Percentiles rank a stretch among this genome's conserved stretches.
Evolutionary conservation across 2,113 vertebrate species (phyloP).

Genomic region (Tachycineta bicolor): DNA sequence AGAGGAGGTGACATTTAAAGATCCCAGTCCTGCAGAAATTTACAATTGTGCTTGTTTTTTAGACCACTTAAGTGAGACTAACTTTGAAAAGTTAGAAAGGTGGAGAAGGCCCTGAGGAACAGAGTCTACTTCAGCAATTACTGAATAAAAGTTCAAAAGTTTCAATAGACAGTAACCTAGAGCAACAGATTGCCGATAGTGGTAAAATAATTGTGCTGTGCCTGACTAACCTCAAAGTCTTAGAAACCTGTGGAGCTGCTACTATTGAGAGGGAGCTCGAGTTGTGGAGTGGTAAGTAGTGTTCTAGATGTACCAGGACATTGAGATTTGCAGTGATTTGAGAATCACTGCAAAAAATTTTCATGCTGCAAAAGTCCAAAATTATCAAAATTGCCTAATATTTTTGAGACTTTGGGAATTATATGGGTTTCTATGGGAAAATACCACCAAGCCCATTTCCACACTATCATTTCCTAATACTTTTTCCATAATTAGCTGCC

Average conservation of each 20-base stretch:
- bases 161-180: background rate
- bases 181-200: background rate
- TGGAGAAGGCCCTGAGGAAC: background rate
- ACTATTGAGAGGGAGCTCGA: rapidly evolving
- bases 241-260: background rate
- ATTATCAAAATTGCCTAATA: background rate
- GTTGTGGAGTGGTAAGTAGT: background rate
- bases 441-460: background rate
- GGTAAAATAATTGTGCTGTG: background rate
- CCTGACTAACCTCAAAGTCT: background rate
- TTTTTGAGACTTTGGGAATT: background rate
- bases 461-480: background rate
- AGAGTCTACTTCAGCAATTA: background rate
- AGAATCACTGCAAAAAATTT: background rate
- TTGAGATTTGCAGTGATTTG: too few species aligned
- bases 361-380: background rate
- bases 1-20: slow-evolving; percentile 10
- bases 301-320: background rate
- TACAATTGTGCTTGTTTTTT: background rate
- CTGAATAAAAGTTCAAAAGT: background rate
- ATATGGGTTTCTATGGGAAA: rapidly evolving
- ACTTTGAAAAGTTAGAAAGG: background rate
- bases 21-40: slow-evolving; percentile 5
- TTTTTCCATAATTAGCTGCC: background rate
- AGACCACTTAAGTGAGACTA: background rate